Conservation (phyloP, 1,140 invertebrate genomes). For the Leucophenga varia region DNA sequence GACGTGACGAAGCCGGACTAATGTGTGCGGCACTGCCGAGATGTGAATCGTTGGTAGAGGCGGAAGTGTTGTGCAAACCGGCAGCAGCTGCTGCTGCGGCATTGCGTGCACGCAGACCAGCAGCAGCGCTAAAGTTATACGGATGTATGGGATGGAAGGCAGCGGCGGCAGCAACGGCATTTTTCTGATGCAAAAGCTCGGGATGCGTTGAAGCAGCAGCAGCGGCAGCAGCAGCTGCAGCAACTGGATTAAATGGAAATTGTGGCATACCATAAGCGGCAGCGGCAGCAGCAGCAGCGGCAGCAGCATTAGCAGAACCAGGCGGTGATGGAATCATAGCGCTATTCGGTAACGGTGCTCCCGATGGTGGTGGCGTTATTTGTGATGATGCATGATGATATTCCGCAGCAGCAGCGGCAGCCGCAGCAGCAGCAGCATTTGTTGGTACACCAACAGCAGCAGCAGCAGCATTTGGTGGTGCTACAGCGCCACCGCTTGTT, state of each 20-base stretch:
- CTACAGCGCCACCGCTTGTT: too few relatives aligned
- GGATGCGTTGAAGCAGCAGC: constrained; percentile 54
- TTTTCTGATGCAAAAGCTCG: constrained; percentile 16
- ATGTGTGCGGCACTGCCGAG: constrained; percentile 61
- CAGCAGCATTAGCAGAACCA: constrained; percentile 58
- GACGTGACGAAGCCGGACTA: constrained; percentile 59
- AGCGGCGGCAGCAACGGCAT: constrained; percentile 11
- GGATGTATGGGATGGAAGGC: constrained; percentile 47
- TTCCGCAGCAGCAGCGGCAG: constrained; percentile 43
- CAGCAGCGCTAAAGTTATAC: constrained; percentile 48
- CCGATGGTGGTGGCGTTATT: constrained; percentile 34
- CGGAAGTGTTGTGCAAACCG: constrained; percentile 13
- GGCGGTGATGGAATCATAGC: constrained; percentile 53
- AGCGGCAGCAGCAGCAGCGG: constrained; percentile 27
- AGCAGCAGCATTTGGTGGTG: constrained; percentile 20
- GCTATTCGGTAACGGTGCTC: constrained; percentile 22
- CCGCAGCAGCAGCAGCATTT: not conserved
- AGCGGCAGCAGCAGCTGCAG: constrained; percentile 56
- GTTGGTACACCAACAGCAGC: constrained; percentile 18
- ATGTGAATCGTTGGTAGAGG: constrained; percentile 39
- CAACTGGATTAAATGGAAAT: constrained; percentile 58
- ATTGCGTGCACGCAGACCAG: constrained; percentile 47
- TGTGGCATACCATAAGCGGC: constrained; percentile 56
- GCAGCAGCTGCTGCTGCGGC: constrained; percentile 32
- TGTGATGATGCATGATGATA: constrained; percentile 12